phyloP scores from a whole-genome alignment of 2,888 invertebrate genomes.

The Ligdia adustata region DNA sequence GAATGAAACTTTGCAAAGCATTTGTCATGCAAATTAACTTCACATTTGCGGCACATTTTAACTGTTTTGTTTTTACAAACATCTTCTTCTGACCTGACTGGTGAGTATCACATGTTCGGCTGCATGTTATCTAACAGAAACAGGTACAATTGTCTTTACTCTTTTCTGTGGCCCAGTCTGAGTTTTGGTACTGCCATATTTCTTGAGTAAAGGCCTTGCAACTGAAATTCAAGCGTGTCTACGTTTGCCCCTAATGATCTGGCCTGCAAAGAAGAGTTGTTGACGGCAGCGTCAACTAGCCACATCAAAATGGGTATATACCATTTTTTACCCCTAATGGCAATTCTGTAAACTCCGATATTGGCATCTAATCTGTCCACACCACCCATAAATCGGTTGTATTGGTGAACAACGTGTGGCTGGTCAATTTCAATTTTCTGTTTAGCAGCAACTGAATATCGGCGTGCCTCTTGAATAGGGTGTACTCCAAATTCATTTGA shows the following conservation, averaged over 20 bases:
- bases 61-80: too few relatives aligned
- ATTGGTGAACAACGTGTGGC: slow-evolving; percentile 27
- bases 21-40: slow-evolving; percentile 8
- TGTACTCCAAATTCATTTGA: slow-evolving; percentile 12
- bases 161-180: too few relatives aligned
- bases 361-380: slow-evolving; percentile 35
- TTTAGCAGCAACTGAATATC: slow-evolving; percentile 8
- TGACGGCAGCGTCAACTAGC: too few relatives aligned
- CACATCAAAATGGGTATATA: too few relatives aligned
- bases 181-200: too few relatives aligned
- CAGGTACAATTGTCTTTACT: too few relatives aligned
- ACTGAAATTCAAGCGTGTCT: too few relatives aligned
- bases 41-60: slow-evolving; percentile 4
- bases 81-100: background rate
- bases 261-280: too few relatives aligned
- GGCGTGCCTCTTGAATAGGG: slow-evolving; percentile 4
- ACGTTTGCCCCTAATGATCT: too few relatives aligned
- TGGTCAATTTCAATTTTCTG: slow-evolving; percentile 4
- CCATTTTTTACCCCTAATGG: too few relatives aligned
- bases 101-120: background rate
- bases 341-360: slow-evolving; percentile 24
- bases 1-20: slow-evolving; percentile 5
- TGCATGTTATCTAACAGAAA: too few relatives aligned
- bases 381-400: slow-evolving; percentile 35
- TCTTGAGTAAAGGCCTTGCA: too few relatives aligned